Evolutionary conservation across 2,888 invertebrate genomes (phyloP).

Genomic region (Habrosyne pyritoides): DNA sequence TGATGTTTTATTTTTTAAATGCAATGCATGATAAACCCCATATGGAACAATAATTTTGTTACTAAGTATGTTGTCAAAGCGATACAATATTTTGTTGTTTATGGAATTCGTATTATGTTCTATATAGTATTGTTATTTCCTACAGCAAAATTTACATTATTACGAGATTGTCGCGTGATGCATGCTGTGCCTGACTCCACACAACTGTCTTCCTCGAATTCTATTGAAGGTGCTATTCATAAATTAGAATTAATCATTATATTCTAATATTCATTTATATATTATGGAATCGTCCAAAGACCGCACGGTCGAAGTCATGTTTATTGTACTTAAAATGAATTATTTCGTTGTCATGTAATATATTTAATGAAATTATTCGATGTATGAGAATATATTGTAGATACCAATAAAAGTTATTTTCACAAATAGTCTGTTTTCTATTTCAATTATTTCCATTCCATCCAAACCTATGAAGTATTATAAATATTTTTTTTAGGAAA

Average conservation of each 20-base stretch:
- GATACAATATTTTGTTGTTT: slow-evolving; percentile 31
- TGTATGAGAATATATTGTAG: slow-evolving; percentile 75
- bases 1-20: background rate
- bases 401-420: slow-evolving; percentile 75
- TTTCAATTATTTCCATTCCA: slow-evolving; percentile 17
- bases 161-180: slow-evolving; percentile 21
- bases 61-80: slow-evolving; percentile 30
- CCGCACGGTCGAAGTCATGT: slow-evolving; percentile 77
- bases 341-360: slow-evolving; percentile 72
- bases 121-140: slow-evolving; percentile 75
- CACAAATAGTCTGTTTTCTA: slow-evolving; percentile 38
- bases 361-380: slow-evolving; percentile 66
- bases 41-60: background rate
- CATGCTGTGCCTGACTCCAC: slow-evolving; percentile 40
- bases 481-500: background rate
- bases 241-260: slow-evolving; percentile 36
- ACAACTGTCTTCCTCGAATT: slow-evolving; percentile 34
- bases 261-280: slow-evolving; percentile 40
- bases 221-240: slow-evolving; percentile 60
- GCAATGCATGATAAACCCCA: background rate
- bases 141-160: slow-evolving; percentile 41
- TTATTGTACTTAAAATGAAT: slow-evolving; percentile 64
- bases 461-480: background rate
- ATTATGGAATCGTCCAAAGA: slow-evolving; percentile 61
- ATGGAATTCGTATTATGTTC: slow-evolving; percentile 77